Evolutionary conservation across 1,140 invertebrate species (phyloP), one percentile per base, ranked within the genome.

Genomic region (Phortica variegata): DNA sequence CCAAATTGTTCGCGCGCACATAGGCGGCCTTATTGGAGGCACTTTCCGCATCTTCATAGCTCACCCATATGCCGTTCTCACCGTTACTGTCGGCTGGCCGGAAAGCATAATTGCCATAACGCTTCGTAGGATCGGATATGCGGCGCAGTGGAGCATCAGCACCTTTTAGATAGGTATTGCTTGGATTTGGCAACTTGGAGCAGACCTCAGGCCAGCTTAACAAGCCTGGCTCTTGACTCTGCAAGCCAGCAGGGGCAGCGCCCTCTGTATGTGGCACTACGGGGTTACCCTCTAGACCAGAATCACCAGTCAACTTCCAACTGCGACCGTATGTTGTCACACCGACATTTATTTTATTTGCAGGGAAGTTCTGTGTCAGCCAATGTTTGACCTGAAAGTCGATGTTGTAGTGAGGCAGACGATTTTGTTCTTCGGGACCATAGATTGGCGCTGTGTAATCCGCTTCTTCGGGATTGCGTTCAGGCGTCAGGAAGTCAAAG

Each of bases 1-100:
- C 91, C 1, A 91, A 81, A 20, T 84, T 85, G 60, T 88, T 87
- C 2, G 80, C 81, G 47, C 85, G 79, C 1, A 82, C 86, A 65
- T 87, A 94, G 2, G 79, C 69, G 0, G 89, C 89, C 62, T 96
- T 97, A 43, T 88, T 84, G 19, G 84, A 85, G 19, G 91, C 86
- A 0, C 89, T 90, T 38, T 91, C 87, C 0, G 87, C 82, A 73
- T 96, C 91, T 60, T 97, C 93, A 63, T 89, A 96, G 37, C 87
- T 87, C 0, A 95, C 86, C 94, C 94, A 97, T 34, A 93, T 82
- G 20, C 91, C 87, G 3, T 83, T 83, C 5, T 85, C 80, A 2
- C 79, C 81, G 19, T 77, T 82, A 6, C 82, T 79, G 48, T 88
- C 84, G 23, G 86, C 85, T 0, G 85, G 59, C 53, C 86, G 81